phyloP scores from a whole-genome alignment of 1,140 invertebrate genomes.

The Drosophila ficusphila region DNA sequence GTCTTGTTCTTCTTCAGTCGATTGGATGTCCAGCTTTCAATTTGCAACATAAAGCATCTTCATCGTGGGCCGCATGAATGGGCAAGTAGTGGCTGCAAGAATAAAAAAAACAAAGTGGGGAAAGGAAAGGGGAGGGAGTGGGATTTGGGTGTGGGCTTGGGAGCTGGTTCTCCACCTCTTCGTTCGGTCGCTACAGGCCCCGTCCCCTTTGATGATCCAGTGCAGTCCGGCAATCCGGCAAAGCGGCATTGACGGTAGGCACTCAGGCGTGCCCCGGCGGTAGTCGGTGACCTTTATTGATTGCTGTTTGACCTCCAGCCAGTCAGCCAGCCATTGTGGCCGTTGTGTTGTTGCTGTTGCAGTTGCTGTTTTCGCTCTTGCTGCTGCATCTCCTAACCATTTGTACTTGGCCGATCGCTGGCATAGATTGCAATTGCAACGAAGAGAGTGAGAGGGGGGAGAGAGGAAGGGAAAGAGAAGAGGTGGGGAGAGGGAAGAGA shows the following conservation, averaged over 20 bases:
- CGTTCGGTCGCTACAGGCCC: slow-evolving; percentile 7
- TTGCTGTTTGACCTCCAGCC: slow-evolving; percentile 84
- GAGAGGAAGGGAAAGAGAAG: too few relatives aligned
- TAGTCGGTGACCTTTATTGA: slow-evolving; percentile 83
- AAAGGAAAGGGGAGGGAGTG: background rate
- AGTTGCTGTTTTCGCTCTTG: slow-evolving; percentile 39
- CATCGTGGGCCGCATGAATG: slow-evolving; percentile 81
- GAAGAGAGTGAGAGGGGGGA: background rate
- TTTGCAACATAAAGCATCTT: slow-evolving; percentile 83
- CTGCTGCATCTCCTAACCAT: slow-evolving; percentile 73
- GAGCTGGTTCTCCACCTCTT: slow-evolving; percentile 37
- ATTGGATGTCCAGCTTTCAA: slow-evolving; percentile 82
- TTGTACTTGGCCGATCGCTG: slow-evolving; percentile 73
- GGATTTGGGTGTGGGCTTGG: slow-evolving; percentile 47
- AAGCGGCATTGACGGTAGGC: slow-evolving; percentile 73
- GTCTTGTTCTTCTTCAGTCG: slow-evolving; percentile 61
- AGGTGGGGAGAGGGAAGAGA: too few relatives aligned
- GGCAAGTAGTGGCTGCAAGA: slow-evolving; percentile 36
- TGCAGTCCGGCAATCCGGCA: background rate
- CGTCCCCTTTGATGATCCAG: slow-evolving; percentile 2
- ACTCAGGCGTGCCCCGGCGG: slow-evolving; percentile 76
- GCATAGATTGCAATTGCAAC: slow-evolving; percentile 59
- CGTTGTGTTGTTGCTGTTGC: slow-evolving; percentile 36
- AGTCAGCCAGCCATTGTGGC: slow-evolving; percentile 54
- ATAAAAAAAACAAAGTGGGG: background rate